A percentile compares a stretch with the other conserved stretches of the same genome.
These are phyloP conservation scores for Oxystoma pomonae DNA, from an alignment of 2,888 invertebrate species.

Conservation along the genomic window DNA sequence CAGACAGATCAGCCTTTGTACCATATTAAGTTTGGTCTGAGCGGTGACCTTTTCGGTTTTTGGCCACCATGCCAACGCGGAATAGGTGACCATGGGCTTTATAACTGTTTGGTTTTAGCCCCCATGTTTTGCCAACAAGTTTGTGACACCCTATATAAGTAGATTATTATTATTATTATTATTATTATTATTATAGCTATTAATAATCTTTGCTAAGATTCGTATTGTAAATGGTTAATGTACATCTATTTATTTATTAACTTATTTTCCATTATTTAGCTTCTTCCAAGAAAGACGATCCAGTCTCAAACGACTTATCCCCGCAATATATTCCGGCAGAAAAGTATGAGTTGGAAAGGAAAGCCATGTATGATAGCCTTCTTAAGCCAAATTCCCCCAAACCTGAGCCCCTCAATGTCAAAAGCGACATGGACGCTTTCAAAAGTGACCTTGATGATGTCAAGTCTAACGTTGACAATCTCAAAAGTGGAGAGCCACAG, in stretches of 20 bases:
- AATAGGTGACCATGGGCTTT: too few relatives aligned
- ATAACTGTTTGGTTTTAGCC: too few relatives aligned
- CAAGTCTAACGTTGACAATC: neutral
- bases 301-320: slow-evolving; percentile 34
- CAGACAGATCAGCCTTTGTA: too few relatives aligned
- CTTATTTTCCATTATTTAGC: slow-evolving; percentile 7
- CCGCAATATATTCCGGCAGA: slow-evolving; percentile 49
- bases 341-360: slow-evolving; percentile 47
- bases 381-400: slow-evolving; percentile 40
- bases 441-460: neutral
- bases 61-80: too few relatives aligned
- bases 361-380: slow-evolving; percentile 47
- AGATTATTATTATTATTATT: too few relatives aligned
- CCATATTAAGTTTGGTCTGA: too few relatives aligned
- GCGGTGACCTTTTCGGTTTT: too few relatives aligned
- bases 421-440: neutral
- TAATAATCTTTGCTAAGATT: too few relatives aligned
- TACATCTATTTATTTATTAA: neutral
- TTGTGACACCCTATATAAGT: too few relatives aligned
- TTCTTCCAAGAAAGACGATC: neutral
- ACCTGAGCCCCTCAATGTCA: slow-evolving; percentile 10
- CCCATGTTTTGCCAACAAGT: too few relatives aligned
- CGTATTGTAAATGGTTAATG: too few relatives aligned
- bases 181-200: too few relatives aligned
- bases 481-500: neutral